These are phyloP conservation scores for Agraylea sexmaculata DNA, from an alignment of 1,140 invertebrate genomes.

Conservation along the genomic window DNA sequence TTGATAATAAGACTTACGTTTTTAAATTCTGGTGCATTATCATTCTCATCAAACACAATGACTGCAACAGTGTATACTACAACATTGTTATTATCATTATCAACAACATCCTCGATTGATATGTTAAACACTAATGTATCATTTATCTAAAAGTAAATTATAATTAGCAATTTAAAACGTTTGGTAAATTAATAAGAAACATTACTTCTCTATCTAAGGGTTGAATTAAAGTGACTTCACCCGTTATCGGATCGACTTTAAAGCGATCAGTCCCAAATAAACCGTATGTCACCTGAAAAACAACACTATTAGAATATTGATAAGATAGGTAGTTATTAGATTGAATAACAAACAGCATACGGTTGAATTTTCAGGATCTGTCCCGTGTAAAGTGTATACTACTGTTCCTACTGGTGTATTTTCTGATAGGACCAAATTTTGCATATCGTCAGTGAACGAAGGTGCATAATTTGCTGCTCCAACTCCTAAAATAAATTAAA, in stretches of 20 bases:
- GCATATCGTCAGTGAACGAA: slow-evolving; percentile 56
- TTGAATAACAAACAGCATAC: slow-evolving; percentile 24
- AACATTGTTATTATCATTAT: slow-evolving; percentile 58
- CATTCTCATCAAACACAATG: slow-evolving; percentile 79
- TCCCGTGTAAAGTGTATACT: slow-evolving; percentile 63
- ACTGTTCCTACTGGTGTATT: slow-evolving; percentile 61
- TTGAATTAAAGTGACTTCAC: slow-evolving; percentile 63
- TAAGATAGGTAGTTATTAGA: too few relatives aligned
- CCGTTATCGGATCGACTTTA: slow-evolving; percentile 60
- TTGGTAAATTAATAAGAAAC: background rate
- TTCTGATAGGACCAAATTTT: slow-evolving; percentile 63
- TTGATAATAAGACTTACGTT: slow-evolving; percentile 42
- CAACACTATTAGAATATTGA: background rate
- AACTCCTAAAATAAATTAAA: slow-evolving; percentile 12
- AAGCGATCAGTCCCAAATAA: slow-evolving; percentile 71
- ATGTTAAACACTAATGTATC: slow-evolving; percentile 65
- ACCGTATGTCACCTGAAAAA: slow-evolving; percentile 49
- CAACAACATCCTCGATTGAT: slow-evolving; percentile 65
- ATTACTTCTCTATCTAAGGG: slow-evolving; percentile 72
- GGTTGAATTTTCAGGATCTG: slow-evolving; percentile 58
- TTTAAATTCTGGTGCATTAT: slow-evolving; percentile 73
- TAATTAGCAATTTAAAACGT: slow-evolving; percentile 2
- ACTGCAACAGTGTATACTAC: slow-evolving; percentile 66
- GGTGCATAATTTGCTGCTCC: slow-evolving; percentile 47
- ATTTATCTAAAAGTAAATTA: slow-evolving; percentile 46